Base-by-base conservation (phyloP, 2,797 vertebrate genomes). In the Choloepus didactylus region DNA sequence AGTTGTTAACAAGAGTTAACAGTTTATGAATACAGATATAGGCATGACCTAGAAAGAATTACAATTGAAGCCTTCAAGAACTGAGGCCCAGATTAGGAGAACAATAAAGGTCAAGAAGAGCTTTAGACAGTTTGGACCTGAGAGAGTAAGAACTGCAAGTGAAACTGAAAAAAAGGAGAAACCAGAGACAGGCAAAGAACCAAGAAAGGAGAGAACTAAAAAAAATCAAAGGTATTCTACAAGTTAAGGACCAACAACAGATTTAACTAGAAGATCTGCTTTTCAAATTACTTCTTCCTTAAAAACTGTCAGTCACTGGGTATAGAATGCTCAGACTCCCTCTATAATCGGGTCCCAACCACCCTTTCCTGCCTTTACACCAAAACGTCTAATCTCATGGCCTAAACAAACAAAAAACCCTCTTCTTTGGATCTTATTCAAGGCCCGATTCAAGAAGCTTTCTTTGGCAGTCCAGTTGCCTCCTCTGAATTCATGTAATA, bases 361-460 rank as follows among this genome's bases (percentile, higher is more conserved):
- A 85, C 64, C 44, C 41, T 38, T 35, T 21, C 19, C 44, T 94
- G 41, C n/a, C 44, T 85, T 79, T 85, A 90, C 0, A 60, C 6
- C 27, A 15, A 62, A 85, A 81, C 29, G 94, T 88, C 51, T 64
- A 77, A 19, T 73, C 31, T 4, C 4, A 75, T 2, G 56, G 21
- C 51, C 35, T 75, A 60, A 54, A 77, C 15, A 60, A 77, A 46
- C 35, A 16, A 25, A 83, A 49, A 77, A 15, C 64, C 2, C 10
- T 72, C 12, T 70, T 87, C 29, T 73, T 72, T 72, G 54, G 51
- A 75, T 80, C 46, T 59, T 85, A 73, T 3, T 14, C 23, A 86
- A 96, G 18, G 23, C 44, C 29, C 62, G 89, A 89, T 82, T 84
- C 46, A 95, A 44, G 41, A 87, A 90, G 77, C 64, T 73, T 95